A percentile compares a stretch with the other conserved stretches of the same genome.
Evolutionary conservation across 1,140 invertebrate genomes (phyloP).

Genomic region (Dufourea novaeangliae): DNA sequence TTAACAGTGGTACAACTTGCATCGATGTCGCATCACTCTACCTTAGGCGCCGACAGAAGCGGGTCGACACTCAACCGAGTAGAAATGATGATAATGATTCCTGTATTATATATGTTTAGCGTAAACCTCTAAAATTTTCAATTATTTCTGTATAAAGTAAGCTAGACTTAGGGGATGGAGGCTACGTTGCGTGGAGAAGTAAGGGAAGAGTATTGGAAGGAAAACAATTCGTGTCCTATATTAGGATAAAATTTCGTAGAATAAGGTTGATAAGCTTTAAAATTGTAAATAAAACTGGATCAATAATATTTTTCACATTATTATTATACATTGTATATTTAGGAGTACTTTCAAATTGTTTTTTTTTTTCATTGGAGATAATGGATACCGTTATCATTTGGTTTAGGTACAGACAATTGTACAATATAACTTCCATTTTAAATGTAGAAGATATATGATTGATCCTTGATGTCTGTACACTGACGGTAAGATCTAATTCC

Average conservation of each 20-base stretch:
- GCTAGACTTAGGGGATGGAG: background rate
- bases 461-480: too few relatives aligned
- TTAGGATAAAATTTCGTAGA: constrained; percentile 31
- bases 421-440: background rate
- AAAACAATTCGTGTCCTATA: constrained; percentile 23
- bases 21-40: constrained; percentile 66
- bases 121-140: background rate
- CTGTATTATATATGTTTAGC: constrained; percentile 29
- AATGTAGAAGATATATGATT: background rate
- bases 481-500: too few relatives aligned
- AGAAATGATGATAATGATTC: constrained; percentile 11
- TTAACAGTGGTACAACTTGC: constrained; percentile 64
- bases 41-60: constrained; percentile 32
- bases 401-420: background rate
- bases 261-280: background rate
- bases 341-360: background rate
- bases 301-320: background rate
- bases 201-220: background rate
- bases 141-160: background rate
- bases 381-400: background rate
- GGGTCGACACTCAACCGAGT: constrained; percentile 10
- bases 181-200: background rate
- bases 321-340: background rate
- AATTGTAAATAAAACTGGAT: constrained; percentile 37
- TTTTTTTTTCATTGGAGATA: background rate